Evolutionary conservation across 2,113 vertebrate genomes (phyloP), one percentile per base, ranked within the genome.

Genomic region (Neofelis nebulosa): DNA sequence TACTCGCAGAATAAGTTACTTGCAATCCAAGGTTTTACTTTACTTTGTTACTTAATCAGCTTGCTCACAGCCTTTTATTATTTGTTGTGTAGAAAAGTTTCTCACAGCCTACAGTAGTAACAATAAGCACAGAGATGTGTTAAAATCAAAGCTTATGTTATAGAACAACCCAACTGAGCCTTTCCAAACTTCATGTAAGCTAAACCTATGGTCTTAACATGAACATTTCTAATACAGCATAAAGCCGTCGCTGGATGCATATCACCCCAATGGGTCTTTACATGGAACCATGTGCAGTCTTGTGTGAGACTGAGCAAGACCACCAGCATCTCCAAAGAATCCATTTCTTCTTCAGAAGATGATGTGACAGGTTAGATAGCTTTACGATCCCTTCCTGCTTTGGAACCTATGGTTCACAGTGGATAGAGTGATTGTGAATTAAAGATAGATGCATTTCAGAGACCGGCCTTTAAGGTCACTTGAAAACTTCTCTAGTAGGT

Each of bases 101-200:
- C 61, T 36, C 52, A 45, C 9, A 87, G 74, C 23, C 48, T 90
- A 68, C 8, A 41, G 36, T 61, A 86, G 92, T 57, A 55, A 91
- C 61, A 81, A 89, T 97, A 79, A 86, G 25, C 48, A 92, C 18
- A 84, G 14, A 74, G 29, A 83, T 93, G n/a, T 41, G 19, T 95
- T 78, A 95, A 78, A 45, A 66, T 78, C 48, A 94, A 93, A 48
- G 18, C 3, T 79, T 91, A 6, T 41, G 16, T 74, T 81, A 76
- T 92, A 84, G 94, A 88, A 66, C 4, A 5, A 73, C 81, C 79
- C 94, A 68, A 33, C 8, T 80, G 48, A 87, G 57, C 48, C 74
- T 87, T 96, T 73, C 36, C 84, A 92, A 82, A 90, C 48, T 81
- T 81, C n/a, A 45, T 2, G 5, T 38, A 61, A 66, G 9, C 76